These are phyloP conservation scores for Rhineura floridana DNA, from an alignment of 2,113 vertebrate genomes.

Conservation along the genomic window DNA sequence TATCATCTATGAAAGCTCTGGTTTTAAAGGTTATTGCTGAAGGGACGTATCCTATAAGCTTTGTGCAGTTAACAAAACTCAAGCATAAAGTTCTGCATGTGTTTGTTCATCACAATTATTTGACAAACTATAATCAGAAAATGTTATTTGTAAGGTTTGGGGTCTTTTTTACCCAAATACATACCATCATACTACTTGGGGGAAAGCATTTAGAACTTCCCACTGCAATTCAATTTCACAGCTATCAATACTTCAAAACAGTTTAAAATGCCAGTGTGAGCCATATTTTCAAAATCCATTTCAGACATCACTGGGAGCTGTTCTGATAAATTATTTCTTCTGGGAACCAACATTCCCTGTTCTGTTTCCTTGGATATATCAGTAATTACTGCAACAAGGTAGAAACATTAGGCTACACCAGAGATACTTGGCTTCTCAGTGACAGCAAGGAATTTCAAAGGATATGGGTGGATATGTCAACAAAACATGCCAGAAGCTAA, in stretches of 20 bases:
- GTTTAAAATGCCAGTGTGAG: constrained; percentile 27
- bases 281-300: constrained; percentile 30
- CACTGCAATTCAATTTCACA: constrained; percentile 21
- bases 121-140: not conserved
- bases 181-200: not conserved
- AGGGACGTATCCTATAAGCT: not conserved
- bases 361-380: constrained; percentile 31
- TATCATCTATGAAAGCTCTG: not conserved
- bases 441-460: constrained; percentile 34
- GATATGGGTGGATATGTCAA: constrained; percentile 28
- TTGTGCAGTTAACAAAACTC: not conserved
- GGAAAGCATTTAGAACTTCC: not conserved
- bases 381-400: constrained; percentile 18
- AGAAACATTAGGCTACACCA: constrained; percentile 33
- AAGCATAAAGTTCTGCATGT: not conserved
- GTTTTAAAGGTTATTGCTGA: not conserved
- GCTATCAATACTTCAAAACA: constrained; percentile 7
- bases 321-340: constrained; percentile 50
- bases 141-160: not conserved
- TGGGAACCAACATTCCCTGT: constrained; percentile 34
- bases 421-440: constrained; percentile 37
- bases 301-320: constrained; percentile 39
- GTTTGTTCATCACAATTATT: constrained; percentile 5
- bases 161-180: not conserved
- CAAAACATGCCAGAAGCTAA: constrained; percentile 32